These are phyloP conservation scores for Orbicella faveolata DNA, from an alignment of 64 coral and sea anemone genomes.

Conservation along the genomic window DNA sequence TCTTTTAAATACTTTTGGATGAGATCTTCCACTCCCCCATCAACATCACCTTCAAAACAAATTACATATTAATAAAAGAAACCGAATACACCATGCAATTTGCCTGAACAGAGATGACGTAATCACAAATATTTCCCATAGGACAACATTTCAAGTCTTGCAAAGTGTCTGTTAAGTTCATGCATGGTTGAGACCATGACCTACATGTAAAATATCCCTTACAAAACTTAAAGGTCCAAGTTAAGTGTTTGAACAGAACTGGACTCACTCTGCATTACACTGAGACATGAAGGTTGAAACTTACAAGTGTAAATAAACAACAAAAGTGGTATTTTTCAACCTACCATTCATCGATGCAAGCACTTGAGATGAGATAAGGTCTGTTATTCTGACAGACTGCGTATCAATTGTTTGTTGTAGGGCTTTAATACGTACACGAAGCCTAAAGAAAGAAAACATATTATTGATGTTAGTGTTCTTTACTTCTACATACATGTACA, in stretches of 20 bases:
- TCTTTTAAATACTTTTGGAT: slow-evolving; percentile 96
- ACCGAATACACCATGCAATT: not conserved
- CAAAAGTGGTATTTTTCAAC: not conserved
- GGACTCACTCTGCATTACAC: not conserved
- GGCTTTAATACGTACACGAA: slow-evolving; percentile 90
- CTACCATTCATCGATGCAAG: slow-evolving; percentile 75
- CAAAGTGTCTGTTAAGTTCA: too few species aligned
- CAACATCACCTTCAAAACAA: slow-evolving; percentile 49
- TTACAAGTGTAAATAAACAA: not conserved
- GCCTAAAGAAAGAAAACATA: slow-evolving; percentile 39
- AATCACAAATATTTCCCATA: too few species aligned
- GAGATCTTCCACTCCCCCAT: slow-evolving; percentile 83
- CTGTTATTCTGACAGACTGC: slow-evolving; percentile 87
- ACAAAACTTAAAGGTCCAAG: too few species aligned
- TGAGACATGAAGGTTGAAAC: not conserved
- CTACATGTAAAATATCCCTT: too few species aligned
- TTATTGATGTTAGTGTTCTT: too few species aligned
- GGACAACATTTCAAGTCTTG: too few species aligned
- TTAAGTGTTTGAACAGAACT: too few species aligned
- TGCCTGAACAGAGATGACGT: too few species aligned
- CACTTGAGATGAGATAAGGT: slow-evolving; percentile 80
- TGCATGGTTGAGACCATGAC: too few species aligned
- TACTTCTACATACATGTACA: too few species aligned
- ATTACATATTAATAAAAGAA: not conserved
- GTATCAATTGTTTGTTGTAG: slow-evolving; percentile 87